phyloP scores from a whole-genome alignment of 2,113 vertebrate species.

The Sapayoa aenigma region DNA sequence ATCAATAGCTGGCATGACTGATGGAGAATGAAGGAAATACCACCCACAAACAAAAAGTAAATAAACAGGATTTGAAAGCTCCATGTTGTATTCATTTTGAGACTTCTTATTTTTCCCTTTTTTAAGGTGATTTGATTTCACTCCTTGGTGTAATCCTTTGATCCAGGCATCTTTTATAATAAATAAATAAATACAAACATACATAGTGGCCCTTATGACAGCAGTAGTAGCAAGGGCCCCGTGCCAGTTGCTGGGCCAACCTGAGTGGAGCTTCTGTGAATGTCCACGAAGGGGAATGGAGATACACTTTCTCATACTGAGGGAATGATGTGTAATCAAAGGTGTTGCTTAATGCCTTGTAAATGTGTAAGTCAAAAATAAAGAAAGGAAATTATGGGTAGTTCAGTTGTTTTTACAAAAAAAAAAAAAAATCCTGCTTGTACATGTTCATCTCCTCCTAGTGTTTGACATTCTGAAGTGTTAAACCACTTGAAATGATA shows the following conservation, averaged over 20 bases:
- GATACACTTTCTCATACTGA: neutral
- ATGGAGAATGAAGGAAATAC: neutral
- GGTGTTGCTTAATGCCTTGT: neutral
- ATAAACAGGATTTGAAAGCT: neutral
- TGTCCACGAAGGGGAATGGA: neutral
- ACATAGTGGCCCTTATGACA: neutral
- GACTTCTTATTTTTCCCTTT: neutral
- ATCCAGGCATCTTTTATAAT: neutral
- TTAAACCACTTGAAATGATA: conserved; percentile 37
- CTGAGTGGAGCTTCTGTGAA: neutral
- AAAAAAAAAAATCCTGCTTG: neutral
- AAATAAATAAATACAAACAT: neutral
- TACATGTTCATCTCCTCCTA: neutral
- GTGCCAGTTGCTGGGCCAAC: neutral
- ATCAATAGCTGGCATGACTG: neutral
- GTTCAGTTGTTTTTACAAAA: neutral
- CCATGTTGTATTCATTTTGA: neutral
- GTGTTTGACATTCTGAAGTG: conserved; percentile 27
- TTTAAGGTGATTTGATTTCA: neutral
- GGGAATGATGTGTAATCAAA: neutral
- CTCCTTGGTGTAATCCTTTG: neutral
- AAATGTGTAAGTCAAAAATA: neutral
- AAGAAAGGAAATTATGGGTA: neutral
- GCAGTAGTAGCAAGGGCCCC: neutral
- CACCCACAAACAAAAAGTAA: neutral